Evolutionary conservation across 2,797 vertebrate species (phyloP).

Genomic region (Tenualosa thibaudeaui): DNA sequence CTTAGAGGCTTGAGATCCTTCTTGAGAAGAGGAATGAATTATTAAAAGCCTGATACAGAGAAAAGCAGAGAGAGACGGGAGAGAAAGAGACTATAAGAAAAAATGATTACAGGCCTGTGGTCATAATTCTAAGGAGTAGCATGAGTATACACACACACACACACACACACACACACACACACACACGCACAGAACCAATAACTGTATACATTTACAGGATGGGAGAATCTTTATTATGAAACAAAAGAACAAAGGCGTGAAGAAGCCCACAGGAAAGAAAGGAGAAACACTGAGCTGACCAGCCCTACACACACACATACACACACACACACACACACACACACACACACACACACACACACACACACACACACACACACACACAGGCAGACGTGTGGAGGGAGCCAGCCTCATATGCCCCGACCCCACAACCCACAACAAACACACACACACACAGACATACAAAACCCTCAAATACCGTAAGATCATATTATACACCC

Average conservation of each 20-base stretch:
- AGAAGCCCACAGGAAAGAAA: slow-evolving; percentile 1
- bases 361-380: not conserved
- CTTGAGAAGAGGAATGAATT: slow-evolving; percentile 65
- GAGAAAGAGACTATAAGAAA: slow-evolving; percentile 32
- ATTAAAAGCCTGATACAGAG: slow-evolving; percentile 66
- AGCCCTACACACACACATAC: slow-evolving; percentile 29
- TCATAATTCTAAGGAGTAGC: slow-evolving; percentile 47
- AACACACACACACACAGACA: not conserved
- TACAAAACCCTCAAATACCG: not conserved
- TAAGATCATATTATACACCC: not conserved
- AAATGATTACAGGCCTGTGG: slow-evolving; percentile 45
- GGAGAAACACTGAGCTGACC: not conserved
- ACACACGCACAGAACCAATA: not conserved
- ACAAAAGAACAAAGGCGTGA: not conserved
- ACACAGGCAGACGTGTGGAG: slow-evolving; percentile 3
- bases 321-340: slow-evolving; percentile 27
- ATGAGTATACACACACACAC: slow-evolving; percentile 40
- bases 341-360: slow-evolving; percentile 23
- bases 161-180: slow-evolving; percentile 41
- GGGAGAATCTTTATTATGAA: not conserved
- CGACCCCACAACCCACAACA: not conserved
- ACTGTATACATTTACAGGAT: not conserved
- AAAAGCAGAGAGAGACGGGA: slow-evolving; percentile 30
- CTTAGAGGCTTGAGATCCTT: slow-evolving; percentile 57
- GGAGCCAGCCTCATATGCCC: not conserved